Base-by-base conservation (phyloP, 2,797 vertebrate species). In the Dipus sagitta region DNA sequence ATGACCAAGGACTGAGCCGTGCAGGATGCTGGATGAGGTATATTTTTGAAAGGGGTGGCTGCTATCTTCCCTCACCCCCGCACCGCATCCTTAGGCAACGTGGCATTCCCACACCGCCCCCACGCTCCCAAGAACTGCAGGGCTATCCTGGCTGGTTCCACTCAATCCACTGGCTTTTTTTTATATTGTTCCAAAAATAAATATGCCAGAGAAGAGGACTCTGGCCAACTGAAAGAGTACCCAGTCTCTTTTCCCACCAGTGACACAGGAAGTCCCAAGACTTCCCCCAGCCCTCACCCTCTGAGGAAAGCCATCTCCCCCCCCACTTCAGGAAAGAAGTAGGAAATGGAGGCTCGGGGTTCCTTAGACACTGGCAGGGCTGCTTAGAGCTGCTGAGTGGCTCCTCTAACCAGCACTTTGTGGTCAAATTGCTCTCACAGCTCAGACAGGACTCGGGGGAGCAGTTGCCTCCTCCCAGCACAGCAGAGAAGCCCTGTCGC, bases 121-220 rank as follows among this genome's bases (percentile, higher is more conserved):
- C 10, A 4, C 28, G 85, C 62, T 87, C 34, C 32, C 64, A 30
- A 47, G 32, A 62, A 26, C 86, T 30, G 71, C 3, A 2, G 78
- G 76, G 54, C 67, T 67, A 14, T 0, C 0, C 20, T 54, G 85
- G 32, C 81, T 28, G 26, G 17, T 74, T 76, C 84, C 9, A 3
- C 24, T 70, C 72, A 92, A 92, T 83, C 88, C 85, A 62, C 71
- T 77, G 58, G 62, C 77, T 92, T 84, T 88, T 94, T 93, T 84
- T 88, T 94, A 64, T 34, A 47, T 54, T 83, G 78, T 88, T 96
- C 94, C 96, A 92, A 96, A 96, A 97, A 96, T 97, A 96, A 95
- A 82, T 42, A 71, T 5, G 13, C 42, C 77, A 64, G 75, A 93
- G 74, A 74, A 88, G 72, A 67, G 70, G 88, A 84, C 76, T 58